Evolutionary conservation across 1,140 invertebrate species (phyloP).

Genomic region (Drosophila biarmipes): DNA sequence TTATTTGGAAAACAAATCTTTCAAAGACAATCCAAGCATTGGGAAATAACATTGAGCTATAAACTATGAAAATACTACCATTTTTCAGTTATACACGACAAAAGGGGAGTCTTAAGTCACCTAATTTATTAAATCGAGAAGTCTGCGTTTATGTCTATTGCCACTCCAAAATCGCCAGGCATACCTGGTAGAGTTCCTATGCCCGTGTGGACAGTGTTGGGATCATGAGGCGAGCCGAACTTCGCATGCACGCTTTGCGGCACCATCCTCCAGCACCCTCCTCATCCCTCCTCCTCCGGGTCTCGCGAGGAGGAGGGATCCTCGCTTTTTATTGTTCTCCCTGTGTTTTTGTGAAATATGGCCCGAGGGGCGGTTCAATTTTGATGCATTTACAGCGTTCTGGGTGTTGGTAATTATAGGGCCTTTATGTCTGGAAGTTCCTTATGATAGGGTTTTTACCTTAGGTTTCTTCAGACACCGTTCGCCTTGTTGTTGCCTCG

Average conservation of each 20-base stretch:
- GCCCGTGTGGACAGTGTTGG: constrained; percentile 7
- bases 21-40: too few relatives aligned
- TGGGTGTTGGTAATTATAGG: constrained; percentile 84
- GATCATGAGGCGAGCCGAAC: constrained; percentile 34
- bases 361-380: constrained; percentile 78
- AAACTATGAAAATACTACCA: too few relatives aligned
- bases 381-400: constrained; percentile 83
- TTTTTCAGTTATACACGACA: too few relatives aligned
- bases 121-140: background rate
- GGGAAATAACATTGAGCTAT: too few relatives aligned
- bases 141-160: background rate
- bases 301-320: too few relatives aligned
- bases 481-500: constrained; percentile 30
- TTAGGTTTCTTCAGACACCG: constrained; percentile 38
- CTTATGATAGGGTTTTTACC: constrained; percentile 69
- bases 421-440: constrained; percentile 84
- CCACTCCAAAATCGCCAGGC: background rate
- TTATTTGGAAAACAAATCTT: too few relatives aligned
- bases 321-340: constrained; percentile 15
- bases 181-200: background rate
- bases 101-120: too few relatives aligned
- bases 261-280: background rate
- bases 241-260: constrained; percentile 61
- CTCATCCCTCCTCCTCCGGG: constrained; percentile 2
- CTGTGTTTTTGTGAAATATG: constrained; percentile 61